A percentile compares a stretch with the other conserved stretches of the same genome.
Evolutionary conservation across 2,113 vertebrate species (phyloP).

Genomic region (Microcebus lehilahytsara): DNA sequence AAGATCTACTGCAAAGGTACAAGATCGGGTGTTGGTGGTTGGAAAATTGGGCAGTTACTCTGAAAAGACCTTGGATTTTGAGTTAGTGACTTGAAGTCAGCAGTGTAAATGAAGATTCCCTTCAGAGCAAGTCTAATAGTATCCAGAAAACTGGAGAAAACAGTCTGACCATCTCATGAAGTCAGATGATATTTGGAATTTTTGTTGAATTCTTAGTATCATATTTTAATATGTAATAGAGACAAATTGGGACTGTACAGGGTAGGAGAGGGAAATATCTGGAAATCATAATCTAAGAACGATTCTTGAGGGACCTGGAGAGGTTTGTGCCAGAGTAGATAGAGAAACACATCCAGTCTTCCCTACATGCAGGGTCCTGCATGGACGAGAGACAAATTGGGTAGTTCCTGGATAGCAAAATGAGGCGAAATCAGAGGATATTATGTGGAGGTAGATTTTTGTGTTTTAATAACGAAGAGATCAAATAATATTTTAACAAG

Average conservation of each 20-base stretch:
- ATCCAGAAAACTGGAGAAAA: background rate
- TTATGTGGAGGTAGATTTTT: background rate
- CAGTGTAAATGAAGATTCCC: background rate
- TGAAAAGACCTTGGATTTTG: background rate
- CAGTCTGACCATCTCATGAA: background rate
- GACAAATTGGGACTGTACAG: conserved; percentile 7
- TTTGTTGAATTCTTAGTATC: background rate
- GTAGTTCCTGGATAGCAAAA: background rate
- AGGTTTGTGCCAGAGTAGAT: background rate
- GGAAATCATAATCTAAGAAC: background rate
- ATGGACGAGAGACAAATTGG: background rate
- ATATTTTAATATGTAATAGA: background rate
- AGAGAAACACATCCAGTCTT: background rate
- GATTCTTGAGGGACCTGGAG: background rate
- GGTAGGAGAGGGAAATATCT: background rate
- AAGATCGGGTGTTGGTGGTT: background rate
- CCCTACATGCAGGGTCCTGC: background rate
- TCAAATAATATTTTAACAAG: background rate
- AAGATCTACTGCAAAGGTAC: background rate
- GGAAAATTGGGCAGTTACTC: background rate
- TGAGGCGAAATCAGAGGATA: background rate
- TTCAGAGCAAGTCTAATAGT: background rate
- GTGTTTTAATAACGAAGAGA: background rate
- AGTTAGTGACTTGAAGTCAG: background rate
- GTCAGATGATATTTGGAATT: background rate